Percentiles rank a stretch among this genome's conserved stretches.
Evolutionary conservation across 2,113 vertebrate species (phyloP).

Genomic region (Aleadryas rufinucha): DNA sequence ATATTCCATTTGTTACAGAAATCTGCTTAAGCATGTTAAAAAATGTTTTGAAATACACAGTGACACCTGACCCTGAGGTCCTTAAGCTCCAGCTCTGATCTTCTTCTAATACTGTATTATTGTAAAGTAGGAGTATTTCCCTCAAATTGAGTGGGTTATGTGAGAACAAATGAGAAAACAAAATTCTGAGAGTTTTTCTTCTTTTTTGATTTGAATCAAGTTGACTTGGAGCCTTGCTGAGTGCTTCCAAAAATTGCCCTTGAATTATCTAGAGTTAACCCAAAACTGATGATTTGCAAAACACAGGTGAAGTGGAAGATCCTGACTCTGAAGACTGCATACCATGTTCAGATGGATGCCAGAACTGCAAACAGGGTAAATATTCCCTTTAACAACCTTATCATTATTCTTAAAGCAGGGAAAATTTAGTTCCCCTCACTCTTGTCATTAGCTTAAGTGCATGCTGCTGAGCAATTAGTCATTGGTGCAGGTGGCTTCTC

Average conservation of each 20-base stretch:
- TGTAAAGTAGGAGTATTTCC: background rate
- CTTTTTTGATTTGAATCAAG: background rate
- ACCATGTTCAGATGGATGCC: conserved; percentile 85
- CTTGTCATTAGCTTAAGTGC: background rate
- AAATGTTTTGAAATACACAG: background rate
- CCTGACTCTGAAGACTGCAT: conserved; percentile 74
- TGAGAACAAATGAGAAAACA: background rate
- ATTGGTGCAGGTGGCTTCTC: background rate
- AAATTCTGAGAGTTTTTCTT: background rate
- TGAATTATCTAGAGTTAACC: background rate
- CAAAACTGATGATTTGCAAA: background rate
- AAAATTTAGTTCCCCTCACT: background rate
- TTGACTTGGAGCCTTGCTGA: background rate
- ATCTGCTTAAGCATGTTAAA: background rate
- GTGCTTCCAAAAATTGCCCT: background rate
- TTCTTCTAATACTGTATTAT: background rate
- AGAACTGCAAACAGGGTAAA: conserved; percentile 80
- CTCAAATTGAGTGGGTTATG: background rate
- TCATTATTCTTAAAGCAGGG: background rate
- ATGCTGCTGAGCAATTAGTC: background rate
- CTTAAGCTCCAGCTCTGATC: background rate
- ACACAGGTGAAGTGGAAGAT: conserved; percentile 77
- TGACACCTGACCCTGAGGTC: background rate
- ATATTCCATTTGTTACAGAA: background rate
- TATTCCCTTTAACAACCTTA: background rate